Base-by-base conservation (phyloP, 30 jellyfish, hydroid and myxozoan genomes). In the Turritopsis dohrnii region DNA sequence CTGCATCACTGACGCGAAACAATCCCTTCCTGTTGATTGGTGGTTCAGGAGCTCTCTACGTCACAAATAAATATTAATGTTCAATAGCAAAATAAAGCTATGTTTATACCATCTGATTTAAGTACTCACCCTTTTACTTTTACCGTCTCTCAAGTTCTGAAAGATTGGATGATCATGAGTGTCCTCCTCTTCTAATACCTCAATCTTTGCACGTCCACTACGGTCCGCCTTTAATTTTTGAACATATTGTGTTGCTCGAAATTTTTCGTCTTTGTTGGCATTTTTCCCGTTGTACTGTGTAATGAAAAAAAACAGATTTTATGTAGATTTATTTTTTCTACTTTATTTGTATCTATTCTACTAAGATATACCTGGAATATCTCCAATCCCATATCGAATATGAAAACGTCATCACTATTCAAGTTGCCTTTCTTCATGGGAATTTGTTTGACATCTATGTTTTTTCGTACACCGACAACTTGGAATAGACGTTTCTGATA, bases 161-260 rank as follows among this genome's bases (percentile, higher is more conserved):
- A 83, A 75, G 0, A 88, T 89, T 21, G 71, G 83, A 72, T 91
- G 97, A 21, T 84, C 87, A 27, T 88, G 71, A 0, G 89, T 77
- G 21, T 54, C 89, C 23, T 66, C 88, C 60, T 91, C 97, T 73
- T 91, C 97, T 84, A 72, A 88, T 69, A 85, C 89, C 29, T 88
- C 90, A 20, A 87, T 30, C 75, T 80, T 85, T 16, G 90, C 94
- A 65, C 85, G 86, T 27, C 97, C 97, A 74, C 94, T 85, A 54
- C 97, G 79, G 60, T 87, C 96, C 23, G 96, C 91, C 89, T 86
- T 85, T 76, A 90, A 74, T 27, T 87, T 86, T 25, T 86, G 96
- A 27, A 87, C 92, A 74, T 87, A 92, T 53, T 92, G 97, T 0
- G 97, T 92, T 17, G 97, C 97, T 83, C 77, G 84, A 88, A 92